A percentile compares a stretch with the other conserved stretches of the same genome.
phyloP scores from a whole-genome alignment of 2,113 vertebrate species.

The Melozone crissalis region DNA sequence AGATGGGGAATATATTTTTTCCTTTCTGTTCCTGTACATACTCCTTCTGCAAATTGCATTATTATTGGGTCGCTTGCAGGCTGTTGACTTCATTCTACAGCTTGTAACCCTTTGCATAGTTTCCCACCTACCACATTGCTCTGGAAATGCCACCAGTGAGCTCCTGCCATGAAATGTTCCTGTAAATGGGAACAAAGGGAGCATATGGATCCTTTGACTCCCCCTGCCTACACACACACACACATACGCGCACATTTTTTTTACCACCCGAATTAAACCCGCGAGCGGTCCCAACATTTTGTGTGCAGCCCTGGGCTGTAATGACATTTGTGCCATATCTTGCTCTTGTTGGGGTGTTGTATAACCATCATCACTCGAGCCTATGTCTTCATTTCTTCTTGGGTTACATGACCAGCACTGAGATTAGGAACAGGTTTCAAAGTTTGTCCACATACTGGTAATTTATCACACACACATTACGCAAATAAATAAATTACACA shows the following conservation, averaged over 20 bases:
- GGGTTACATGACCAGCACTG: conserved; percentile 37
- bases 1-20: conserved; percentile 58
- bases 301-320: neutral
- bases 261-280: neutral
- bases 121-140: neutral
- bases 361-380: neutral
- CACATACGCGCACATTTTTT: neutral
- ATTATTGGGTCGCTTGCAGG: neutral
- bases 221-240: neutral
- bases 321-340: neutral
- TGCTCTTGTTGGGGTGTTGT: neutral
- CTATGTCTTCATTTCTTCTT: conserved; percentile 26
- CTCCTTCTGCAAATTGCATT: conserved; percentile 31
- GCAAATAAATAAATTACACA: conserved; percentile 52
- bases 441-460: neutral
- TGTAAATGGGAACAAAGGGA: neutral
- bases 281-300: neutral
- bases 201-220: neutral
- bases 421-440: conserved; percentile 63
- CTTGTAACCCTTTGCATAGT: conserved; percentile 14
- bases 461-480: conserved; percentile 40
- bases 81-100: conserved; percentile 13
- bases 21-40: conserved; percentile 36
- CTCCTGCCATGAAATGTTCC: neutral
- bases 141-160: neutral